Percentiles rank a stretch among this genome's conserved stretches.
Conservation (phyloP, 2,113 vertebrate species). For the Planiliza haematocheilus region DNA sequence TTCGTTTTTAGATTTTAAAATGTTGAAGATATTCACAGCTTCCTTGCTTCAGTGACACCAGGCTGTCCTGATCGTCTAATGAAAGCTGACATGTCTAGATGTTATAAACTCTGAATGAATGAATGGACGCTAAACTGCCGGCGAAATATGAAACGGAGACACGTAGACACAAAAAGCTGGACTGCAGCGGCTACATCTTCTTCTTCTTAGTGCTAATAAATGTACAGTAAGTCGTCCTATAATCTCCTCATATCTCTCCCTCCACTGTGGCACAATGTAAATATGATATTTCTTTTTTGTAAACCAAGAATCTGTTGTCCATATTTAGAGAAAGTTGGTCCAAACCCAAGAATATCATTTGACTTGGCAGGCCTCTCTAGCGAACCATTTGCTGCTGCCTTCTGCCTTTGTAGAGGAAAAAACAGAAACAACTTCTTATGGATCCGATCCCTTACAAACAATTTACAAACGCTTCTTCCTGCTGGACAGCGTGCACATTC, state of each 20-base stretch:
- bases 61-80: conserved; percentile 29
- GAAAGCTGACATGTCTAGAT: conserved; percentile 49
- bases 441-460: conserved; percentile 65
- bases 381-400: conserved; percentile 84
- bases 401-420: conserved; percentile 85
- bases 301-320: conserved; percentile 82
- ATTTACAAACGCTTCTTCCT: conserved; percentile 66
- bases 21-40: neutral
- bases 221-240: conserved; percentile 64
- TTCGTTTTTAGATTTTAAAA: too few species aligned
- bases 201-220: conserved; percentile 58
- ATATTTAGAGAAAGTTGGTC: conserved; percentile 82
- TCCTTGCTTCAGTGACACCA: neutral
- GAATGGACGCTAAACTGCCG: conserved; percentile 28
- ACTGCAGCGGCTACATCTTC: too few species aligned
- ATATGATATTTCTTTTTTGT: conserved; percentile 58
- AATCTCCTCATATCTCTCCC: conserved; percentile 53
- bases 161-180: neutral
- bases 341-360: conserved; percentile 84
- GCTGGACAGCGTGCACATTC: conserved; percentile 45
- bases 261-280: conserved; percentile 69
- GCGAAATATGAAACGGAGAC: conserved; percentile 1
- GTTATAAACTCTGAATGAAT: conserved; percentile 31
- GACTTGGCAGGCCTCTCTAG: conserved; percentile 81
- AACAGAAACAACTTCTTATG: conserved; percentile 86